Base-by-base conservation (phyloP, 1,140 invertebrate genomes). In the Acromyrmex heyeri region DNA sequence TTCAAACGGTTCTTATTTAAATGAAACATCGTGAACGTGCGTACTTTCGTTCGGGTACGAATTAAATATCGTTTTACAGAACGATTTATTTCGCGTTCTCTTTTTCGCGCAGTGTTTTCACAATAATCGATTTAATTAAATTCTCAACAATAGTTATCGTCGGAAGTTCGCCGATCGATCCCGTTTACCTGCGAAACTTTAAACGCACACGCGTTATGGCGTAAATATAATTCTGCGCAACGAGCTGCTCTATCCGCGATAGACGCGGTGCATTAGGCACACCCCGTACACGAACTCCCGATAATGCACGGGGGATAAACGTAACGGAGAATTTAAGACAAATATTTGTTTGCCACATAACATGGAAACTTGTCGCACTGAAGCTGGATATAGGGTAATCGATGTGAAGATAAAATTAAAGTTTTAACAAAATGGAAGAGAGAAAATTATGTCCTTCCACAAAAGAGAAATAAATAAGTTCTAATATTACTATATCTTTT, bases 121-220 rank as follows among this genome's bases (percentile, higher is more conserved):
- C 79, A 73, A 75, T 83, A 83, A 83, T 83, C 79, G 79, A 83
- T 83, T 83, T 83, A 83, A 83, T 83, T 83, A 83, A 83, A 83
- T 83, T 83, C 79, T 48, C 79, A 12, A 83, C 79, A 83, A 73
- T 83, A 83, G 79, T 75, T 83, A 83, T 75, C 55, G 69, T 83
- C 79, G 79, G 79, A 83, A 83, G 79, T 83, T 83, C 79, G 55
- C 79, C 69, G 79, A 83, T 83, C 79, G 79, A 83, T 83, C 79
- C 24, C 38, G 79, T 83, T 81, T 83, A 83, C 79, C 79, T 61
- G 69, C 69, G 69, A 75, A 83, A 83, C 79, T 83, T 83, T 83
- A 83, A 75, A 83, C 55, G 55, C 79, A 83, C 69, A 83, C 79
- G 79, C 79, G 79, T 83, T 83, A 75, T 83, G 79, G 79, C 79